Conservation (phyloP, 2,113 vertebrate genomes). For the Morone chrysops region DNA sequence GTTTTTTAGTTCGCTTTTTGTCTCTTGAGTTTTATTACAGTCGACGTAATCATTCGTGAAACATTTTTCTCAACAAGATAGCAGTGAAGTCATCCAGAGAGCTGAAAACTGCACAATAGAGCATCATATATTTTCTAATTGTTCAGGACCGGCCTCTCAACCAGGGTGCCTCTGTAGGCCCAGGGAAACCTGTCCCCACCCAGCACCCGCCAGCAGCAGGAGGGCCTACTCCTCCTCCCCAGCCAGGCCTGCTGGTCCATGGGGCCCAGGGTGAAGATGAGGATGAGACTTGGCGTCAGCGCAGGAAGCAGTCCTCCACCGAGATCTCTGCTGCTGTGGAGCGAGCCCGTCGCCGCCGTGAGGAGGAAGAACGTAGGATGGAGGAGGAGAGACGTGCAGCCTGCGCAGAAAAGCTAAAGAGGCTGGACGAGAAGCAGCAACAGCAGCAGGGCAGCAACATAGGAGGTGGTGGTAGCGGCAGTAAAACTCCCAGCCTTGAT, state of each 20-base stretch:
- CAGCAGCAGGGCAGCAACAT: constrained; percentile 66
- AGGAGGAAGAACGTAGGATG: constrained; percentile 94
- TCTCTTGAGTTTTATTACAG: constrained; percentile 28
- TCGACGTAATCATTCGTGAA: constrained; percentile 41
- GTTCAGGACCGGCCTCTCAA: constrained; percentile 76
- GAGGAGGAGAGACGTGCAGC: constrained; percentile 93
- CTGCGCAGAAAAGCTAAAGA: constrained; percentile 93
- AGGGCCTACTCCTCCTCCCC: constrained; percentile 67
- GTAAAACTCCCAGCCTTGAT: constrained; percentile 76
- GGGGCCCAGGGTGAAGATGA: constrained; percentile 87
- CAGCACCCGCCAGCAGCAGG: constrained; percentile 71
- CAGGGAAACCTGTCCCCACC: constrained; percentile 61
- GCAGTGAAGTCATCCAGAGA: not conserved
- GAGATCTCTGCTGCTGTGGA: constrained; percentile 94
- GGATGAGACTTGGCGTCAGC: constrained; percentile 94
- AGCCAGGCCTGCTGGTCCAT: constrained; percentile 68
- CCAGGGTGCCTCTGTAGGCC: constrained; percentile 61
- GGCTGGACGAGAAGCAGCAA: constrained; percentile 89
- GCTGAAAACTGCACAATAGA: constrained; percentile 1
- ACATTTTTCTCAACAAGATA: constrained; percentile 18
- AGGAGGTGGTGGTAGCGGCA: constrained; percentile 48
- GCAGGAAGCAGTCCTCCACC: constrained; percentile 91
- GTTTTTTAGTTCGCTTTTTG: constrained; percentile 45
- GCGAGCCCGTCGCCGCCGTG: constrained; percentile 89
- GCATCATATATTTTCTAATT: constrained; percentile 1